These are phyloP conservation scores for Cheilosia impressa DNA, from an alignment of 2,888 invertebrate species.

Conservation along the genomic window DNA sequence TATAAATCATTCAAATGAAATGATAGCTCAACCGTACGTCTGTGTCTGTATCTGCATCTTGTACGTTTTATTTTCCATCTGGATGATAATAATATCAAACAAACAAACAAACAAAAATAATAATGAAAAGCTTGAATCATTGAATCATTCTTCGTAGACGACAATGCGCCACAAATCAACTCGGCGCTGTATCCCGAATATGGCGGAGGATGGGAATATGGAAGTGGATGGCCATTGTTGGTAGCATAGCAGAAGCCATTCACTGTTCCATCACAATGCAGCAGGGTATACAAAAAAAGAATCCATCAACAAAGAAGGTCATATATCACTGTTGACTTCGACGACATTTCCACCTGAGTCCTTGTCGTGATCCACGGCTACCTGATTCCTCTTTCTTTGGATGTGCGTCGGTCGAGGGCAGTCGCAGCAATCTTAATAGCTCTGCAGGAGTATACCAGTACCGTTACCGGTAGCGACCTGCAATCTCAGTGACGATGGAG, in stretches of 20 bases:
- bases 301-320: conserved; percentile 72
- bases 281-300: conserved; percentile 38
- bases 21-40: conserved; percentile 4
- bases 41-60: not conserved
- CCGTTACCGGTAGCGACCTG: conserved; percentile 28
- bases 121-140: conserved; percentile 53
- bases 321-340: conserved; percentile 70
- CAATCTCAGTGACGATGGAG: conserved; percentile 32
- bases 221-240: conserved; percentile 61
- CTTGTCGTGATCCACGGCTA: conserved; percentile 38
- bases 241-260: conserved; percentile 63
- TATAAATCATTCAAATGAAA: conserved; percentile 63
- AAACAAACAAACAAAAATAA: conserved; percentile 1
- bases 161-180: conserved; percentile 73
- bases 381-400: conserved; percentile 54
- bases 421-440: conserved; percentile 1
- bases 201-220: conserved; percentile 32
- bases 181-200: conserved; percentile 58
- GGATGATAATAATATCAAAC: conserved; percentile 4
- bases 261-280: conserved; percentile 52
- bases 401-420: conserved; percentile 17
- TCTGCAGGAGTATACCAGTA: conserved; percentile 12
- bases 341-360: conserved; percentile 73
- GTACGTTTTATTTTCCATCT: conserved; percentile 15
- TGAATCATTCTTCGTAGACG: conserved; percentile 65